phyloP scores from a whole-genome alignment of 1,140 invertebrate species.

The Macrobrachium rosenbergii region DNA sequence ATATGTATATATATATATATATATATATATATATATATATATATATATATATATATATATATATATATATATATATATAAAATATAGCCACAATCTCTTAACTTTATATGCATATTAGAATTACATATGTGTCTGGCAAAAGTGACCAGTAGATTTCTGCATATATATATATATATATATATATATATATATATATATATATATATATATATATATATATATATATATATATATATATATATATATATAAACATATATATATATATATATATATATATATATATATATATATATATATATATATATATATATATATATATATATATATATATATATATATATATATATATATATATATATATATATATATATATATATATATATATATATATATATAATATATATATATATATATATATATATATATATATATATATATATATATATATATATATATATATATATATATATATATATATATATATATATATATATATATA shows the following conservation, averaged over 20 bases:
- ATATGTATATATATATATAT: too few relatives aligned
- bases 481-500: too few relatives aligned
- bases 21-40: too few relatives aligned
- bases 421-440: too few relatives aligned
- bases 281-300: neutral
- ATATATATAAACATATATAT: neutral
- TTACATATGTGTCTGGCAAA: too few relatives aligned
- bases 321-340: constrained; percentile 36
- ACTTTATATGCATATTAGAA: too few relatives aligned
- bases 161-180: constrained; percentile 42
- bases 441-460: too few relatives aligned
- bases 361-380: constrained; percentile 29
- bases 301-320: constrained; percentile 20
- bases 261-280: neutral
- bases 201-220: constrained; percentile 44
- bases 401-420: constrained; percentile 8
- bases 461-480: too few relatives aligned
- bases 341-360: constrained; percentile 34
- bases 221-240: constrained; percentile 14
- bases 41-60: too few relatives aligned
- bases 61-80: too few relatives aligned
- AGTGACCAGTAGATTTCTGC: constrained; percentile 18
- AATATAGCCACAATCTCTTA: too few relatives aligned
- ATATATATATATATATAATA: constrained; percentile 2
- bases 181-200: constrained; percentile 44